phyloP scores from a whole-genome alignment of 37 sponge, comb jelly and placozoan genomes.

The Corticium candelabrum region DNA sequence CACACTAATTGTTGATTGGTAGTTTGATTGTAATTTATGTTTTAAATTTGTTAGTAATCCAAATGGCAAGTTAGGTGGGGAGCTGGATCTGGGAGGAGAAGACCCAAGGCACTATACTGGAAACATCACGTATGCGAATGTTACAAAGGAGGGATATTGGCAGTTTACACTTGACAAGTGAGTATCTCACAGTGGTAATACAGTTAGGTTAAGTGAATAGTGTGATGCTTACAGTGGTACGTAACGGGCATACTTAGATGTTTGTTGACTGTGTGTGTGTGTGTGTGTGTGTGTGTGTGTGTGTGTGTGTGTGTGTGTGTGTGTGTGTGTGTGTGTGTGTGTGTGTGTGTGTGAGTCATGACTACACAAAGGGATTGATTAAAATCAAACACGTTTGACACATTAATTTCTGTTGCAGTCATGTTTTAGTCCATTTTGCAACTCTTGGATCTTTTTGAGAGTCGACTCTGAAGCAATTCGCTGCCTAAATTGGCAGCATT shows the following conservation, averaged over 20 bases:
- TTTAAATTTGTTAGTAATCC: not conserved
- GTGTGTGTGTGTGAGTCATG: not conserved
- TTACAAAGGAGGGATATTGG: conserved; percentile 64
- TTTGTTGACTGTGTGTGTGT: not conserved
- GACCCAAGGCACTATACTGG: conserved; percentile 67
- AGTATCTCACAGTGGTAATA: not conserved
- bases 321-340: not conserved
- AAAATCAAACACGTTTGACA: too few species aligned
- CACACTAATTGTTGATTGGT: not conserved
- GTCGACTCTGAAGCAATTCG: too few species aligned
- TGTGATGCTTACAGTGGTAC: not conserved
- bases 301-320: too few species aligned
- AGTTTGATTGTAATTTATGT: not conserved
- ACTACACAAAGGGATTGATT: too few species aligned
- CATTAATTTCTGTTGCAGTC: too few species aligned
- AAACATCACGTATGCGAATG: conserved; percentile 39
- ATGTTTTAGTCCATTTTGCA: too few species aligned
- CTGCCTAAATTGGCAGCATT: too few species aligned
- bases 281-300: too few species aligned
- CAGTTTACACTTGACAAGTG: conserved; percentile 56
- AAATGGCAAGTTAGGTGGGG: conserved; percentile 50
- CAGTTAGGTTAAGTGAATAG: not conserved
- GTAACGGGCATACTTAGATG: not conserved
- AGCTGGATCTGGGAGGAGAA: conserved; percentile 71
- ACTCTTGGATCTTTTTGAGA: too few species aligned